phyloP scores from a whole-genome alignment of 53 echinoderm and acorn worm species.

The Henricia sp. region DNA sequence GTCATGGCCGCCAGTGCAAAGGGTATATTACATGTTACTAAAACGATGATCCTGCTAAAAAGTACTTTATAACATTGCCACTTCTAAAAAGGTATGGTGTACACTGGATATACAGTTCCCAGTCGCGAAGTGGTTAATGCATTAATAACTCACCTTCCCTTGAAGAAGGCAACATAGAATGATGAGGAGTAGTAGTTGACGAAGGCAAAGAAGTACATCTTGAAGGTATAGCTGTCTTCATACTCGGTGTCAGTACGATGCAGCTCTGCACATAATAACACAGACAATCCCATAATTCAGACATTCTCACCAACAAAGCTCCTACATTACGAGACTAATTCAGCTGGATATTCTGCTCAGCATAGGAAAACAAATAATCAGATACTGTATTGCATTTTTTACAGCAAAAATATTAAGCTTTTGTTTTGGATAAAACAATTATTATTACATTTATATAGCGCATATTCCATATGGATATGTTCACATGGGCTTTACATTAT shows the following conservation, averaged over 20 bases:
- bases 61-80: too few species aligned
- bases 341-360: background rate
- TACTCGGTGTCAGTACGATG: constrained; percentile 97
- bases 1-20: too few species aligned
- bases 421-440: too few species aligned
- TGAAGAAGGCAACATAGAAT: constrained; percentile 99
- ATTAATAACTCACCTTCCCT: constrained; percentile 81
- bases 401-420: too few species aligned
- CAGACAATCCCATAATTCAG: background rate
- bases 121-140: too few species aligned
- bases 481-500: too few species aligned
- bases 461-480: too few species aligned
- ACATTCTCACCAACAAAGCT: background rate
- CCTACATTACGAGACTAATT: background rate
- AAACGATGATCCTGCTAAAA: too few species aligned
- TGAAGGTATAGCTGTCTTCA: constrained; percentile 97
- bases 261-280: constrained; percentile 74
- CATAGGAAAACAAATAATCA: background rate
- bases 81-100: too few species aligned
- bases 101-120: too few species aligned
- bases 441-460: too few species aligned
- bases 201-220: constrained; percentile 99
- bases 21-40: too few species aligned
- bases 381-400: background rate
- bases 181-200: constrained; percentile 99